Evolutionary conservation across 2,888 invertebrate genomes (phyloP).

Genomic region (Cactoblastis cactorum): DNA sequence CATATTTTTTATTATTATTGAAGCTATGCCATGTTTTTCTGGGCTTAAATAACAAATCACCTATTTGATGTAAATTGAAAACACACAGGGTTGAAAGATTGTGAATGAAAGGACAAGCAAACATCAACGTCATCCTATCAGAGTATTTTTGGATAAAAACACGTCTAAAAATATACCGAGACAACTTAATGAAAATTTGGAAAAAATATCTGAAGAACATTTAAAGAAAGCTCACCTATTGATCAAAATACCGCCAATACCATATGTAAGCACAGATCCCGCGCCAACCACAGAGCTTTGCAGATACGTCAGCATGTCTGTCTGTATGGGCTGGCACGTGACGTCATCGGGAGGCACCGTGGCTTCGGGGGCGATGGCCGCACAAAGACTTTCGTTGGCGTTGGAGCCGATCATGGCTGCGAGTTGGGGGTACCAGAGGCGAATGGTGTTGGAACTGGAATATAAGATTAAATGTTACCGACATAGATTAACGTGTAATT

Average conservation of each 20-base stretch:
- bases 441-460: constrained; percentile 86
- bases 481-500: neutral
- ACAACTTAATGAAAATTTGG: neutral
- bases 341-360: constrained; percentile 24
- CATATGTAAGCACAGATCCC: constrained; percentile 81
- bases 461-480: constrained; percentile 24
- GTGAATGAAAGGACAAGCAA: too few species aligned
- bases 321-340: constrained; percentile 58
- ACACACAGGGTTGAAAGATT: too few species aligned
- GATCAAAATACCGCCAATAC: constrained; percentile 70
- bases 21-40: too few species aligned
- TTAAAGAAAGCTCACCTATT: constrained; percentile 42
- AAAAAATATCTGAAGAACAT: neutral
- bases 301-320: constrained; percentile 82
- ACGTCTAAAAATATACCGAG: too few species aligned
- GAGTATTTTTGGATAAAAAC: too few species aligned
- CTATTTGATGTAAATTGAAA: too few species aligned
- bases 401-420: constrained; percentile 82
- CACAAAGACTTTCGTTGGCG: constrained; percentile 49
- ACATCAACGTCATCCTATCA: too few species aligned
- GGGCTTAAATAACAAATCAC: too few species aligned
- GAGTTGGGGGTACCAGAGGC: constrained; percentile 92
- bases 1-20: too few species aligned
- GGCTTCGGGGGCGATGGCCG: constrained; percentile 53
- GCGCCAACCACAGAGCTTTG: constrained; percentile 84